Base-by-base conservation (phyloP, 2,113 vertebrate species). In the Nibea coibor region DNA sequence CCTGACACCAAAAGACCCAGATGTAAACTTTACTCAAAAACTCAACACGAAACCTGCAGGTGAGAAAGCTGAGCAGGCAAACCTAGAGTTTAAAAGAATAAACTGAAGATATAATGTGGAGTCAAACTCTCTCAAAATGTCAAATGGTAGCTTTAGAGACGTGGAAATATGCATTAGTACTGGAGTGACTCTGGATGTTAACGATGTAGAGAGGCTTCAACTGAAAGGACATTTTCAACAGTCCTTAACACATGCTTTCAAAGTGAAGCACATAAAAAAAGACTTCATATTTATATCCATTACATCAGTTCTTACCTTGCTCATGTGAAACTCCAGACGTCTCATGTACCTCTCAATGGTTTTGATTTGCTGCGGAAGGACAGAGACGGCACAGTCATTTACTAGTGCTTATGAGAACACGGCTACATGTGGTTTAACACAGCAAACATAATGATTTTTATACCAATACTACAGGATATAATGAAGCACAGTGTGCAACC, bases 271-370 rank as follows among this genome's bases (percentile, higher is more conserved):
- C 3, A 16, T 16, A 48, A 69, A 50, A n/a, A 1, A 43, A 17
- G 17, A n/a, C 16, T 50, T 35, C 6, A 35, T 35, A 35, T 35
- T 35, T 7, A 35, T 7, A 48, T 24, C 11, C 9, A 24, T 24
- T 31, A 61, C 48, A 5, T 1, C 10, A 20, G 31, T 4, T 75
- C 75, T 94, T 96, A 99, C 98, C 98, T 99, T 98, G 91, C 98
- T 99, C 50, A 99, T 98, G 93, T 99, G 98, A 89, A 99, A 99
- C 94, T 99, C 98, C 92, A 99, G 95, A 61, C 97, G 97, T 77
- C 98, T 96, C 95, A 98, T 97, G 91, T 98, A 99, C 82, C 98
- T 93, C 87, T 99, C 98, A 0, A 98, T 97, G 0, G 95, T 94
- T 96, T 99, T 99, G 86, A 99, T 99, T 99, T 99, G 98, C 98